Base-by-base conservation (phyloP, 2,113 vertebrate species). In the Oncorhynchus nerka region DNA sequence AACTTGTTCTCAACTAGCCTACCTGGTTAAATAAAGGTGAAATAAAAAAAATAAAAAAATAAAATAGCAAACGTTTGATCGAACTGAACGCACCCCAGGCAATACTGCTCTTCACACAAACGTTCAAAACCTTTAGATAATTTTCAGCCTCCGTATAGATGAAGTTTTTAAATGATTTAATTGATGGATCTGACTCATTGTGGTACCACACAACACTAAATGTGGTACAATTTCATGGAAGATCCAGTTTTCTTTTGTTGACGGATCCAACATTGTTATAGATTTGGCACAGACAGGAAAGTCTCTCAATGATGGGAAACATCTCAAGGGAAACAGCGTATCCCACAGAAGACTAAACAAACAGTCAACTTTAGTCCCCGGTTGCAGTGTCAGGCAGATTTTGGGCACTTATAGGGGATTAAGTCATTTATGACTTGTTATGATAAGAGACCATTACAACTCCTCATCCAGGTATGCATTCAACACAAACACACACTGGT, bases 351-450 rank as follows among this genome's bases (percentile, higher is more conserved):
- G 65, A 69, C 74, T 51, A 73, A 73, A 73, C 65, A 67, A 64
- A 66, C 74, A 70, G 68, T 71, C 39, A 39, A 16, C 12, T 4
- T 11, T 55, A 62, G 74, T 68, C 74, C 76, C 74, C 55, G 74
- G 71, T 57, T 72, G 66, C 74, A 30, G 66, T 70, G 76, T 75
- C 74, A 69, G 66, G 59, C 71, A 67, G 73, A 49, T 73, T 76
- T 76, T 73, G 75, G 74, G 65, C 30, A 76, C 68, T 74, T 74
- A 73, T 57, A 24, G 74, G 71, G 74, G 75, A 34, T 45, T 34
- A 49, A 70, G 75, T 83, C 61, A 83, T 83, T 83, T 74, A 83
- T 83, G 77, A 64, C 67, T 75, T 77, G 74, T 83, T 79, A 79
- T 70, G 74, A 77, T 32, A 76, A 57, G 70, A 77, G 74, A 76